Percentiles rank a stretch among this genome's conserved stretches.
Conservation (phyloP, 2,113 vertebrate genomes). For the Pandion haliaetus region DNA sequence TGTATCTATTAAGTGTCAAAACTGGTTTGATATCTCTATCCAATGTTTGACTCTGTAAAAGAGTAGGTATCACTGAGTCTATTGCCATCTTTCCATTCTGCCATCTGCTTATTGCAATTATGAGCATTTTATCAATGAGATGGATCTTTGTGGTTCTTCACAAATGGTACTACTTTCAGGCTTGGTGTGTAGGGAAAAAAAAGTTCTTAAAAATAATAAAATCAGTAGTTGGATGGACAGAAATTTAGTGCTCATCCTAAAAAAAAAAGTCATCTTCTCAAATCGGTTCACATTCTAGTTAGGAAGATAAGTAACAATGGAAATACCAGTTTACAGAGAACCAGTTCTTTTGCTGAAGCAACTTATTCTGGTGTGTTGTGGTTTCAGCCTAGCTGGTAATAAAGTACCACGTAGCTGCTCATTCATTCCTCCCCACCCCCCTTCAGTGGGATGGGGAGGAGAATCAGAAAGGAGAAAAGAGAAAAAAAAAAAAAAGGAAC, state of each 20-base stretch:
- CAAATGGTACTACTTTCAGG: not conserved
- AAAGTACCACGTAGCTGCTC: no score
- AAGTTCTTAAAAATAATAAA: not conserved
- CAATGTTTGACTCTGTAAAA: not conserved
- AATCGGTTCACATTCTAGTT: not conserved
- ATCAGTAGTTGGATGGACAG: not conserved
- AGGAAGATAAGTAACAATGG: not conserved
- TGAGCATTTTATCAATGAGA: not conserved
- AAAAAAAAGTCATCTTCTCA: not conserved
- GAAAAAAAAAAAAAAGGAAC: no score
- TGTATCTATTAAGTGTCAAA: not conserved
- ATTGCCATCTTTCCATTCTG: not conserved
- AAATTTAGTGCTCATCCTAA: not conserved
- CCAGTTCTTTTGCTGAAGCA: not conserved
- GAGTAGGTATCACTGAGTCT: not conserved
- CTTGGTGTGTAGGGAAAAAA: not conserved
- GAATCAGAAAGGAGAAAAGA: no score
- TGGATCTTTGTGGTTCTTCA: not conserved
- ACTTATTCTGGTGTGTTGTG: not conserved
- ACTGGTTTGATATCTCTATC: fast-evolving
- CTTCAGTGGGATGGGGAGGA: no score
- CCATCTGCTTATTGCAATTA: not conserved
- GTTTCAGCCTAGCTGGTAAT: no score
- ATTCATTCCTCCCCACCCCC: no score
- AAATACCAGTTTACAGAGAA: not conserved